These are phyloP conservation scores for Chroicocephalus ridibundus DNA, from an alignment of 2,113 vertebrate genomes.

Conservation along the genomic window DNA sequence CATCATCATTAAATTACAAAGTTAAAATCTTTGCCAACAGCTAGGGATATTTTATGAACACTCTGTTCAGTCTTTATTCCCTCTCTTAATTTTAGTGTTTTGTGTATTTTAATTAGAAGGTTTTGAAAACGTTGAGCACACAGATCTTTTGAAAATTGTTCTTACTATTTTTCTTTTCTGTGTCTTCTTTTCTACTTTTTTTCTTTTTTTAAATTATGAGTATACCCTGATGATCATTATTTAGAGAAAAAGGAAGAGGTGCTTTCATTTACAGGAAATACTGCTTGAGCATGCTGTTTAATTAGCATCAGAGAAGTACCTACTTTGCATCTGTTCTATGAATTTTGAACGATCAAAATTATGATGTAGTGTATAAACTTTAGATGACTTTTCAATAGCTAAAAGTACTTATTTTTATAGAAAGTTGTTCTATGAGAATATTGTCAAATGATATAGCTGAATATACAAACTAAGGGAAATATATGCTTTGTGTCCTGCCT, in stretches of 20 bases:
- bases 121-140: neutral
- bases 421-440: neutral
- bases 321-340: neutral
- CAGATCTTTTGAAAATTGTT: neutral
- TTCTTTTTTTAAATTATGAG: neutral
- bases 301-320: constrained; percentile 6
- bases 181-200: neutral
- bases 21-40: neutral
- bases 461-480: neutral
- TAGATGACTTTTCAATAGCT: neutral
- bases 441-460: neutral
- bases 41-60: neutral
- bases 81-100: neutral
- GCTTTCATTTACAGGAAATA: constrained; percentile 18
- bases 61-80: neutral
- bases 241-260: neutral
- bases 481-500: constrained; percentile 16
- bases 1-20: constrained; percentile 22
- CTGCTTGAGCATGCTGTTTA: neutral
- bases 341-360: neutral
- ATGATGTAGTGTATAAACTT: neutral
- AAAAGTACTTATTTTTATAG: neutral
- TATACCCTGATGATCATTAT: neutral
- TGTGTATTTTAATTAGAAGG: neutral
- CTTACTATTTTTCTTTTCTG: neutral